A percentile compares a stretch with the other conserved stretches of the same genome.
phyloP scores from a whole-genome alignment of 2,113 vertebrate species.

The Oryzias melastigma region DNA sequence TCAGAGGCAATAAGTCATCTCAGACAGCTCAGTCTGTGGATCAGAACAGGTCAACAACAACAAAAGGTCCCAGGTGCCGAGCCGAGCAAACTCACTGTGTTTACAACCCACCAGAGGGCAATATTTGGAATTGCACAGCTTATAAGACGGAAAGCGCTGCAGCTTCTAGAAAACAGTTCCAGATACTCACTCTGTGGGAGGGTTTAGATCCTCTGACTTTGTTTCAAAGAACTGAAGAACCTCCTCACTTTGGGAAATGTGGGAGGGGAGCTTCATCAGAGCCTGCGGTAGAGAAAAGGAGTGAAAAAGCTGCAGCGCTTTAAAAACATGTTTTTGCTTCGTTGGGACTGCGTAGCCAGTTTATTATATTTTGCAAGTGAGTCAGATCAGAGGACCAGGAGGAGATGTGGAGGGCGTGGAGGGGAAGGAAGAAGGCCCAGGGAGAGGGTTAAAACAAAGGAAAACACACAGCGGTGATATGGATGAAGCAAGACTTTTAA shows the following conservation, averaged over 20 bases:
- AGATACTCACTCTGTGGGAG: slow-evolving; percentile 90
- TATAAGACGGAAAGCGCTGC: background rate
- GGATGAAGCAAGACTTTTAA: background rate
- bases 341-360: slow-evolving; percentile 16
- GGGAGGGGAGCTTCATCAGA: slow-evolving; percentile 86
- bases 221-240: slow-evolving; percentile 93
- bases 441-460: slow-evolving; percentile 42
- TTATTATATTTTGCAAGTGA: slow-evolving; percentile 32
- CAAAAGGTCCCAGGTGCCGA: slow-evolving; percentile 33
- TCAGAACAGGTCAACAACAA: slow-evolving; percentile 23
- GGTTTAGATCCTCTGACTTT: slow-evolving; percentile 89
- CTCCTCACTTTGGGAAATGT: slow-evolving; percentile 92
- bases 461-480: slow-evolving; percentile 30
- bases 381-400: slow-evolving; percentile 26
- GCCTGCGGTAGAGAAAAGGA: slow-evolving; percentile 73
- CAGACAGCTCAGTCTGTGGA: slow-evolving; percentile 26
- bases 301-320: slow-evolving; percentile 13
- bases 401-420: slow-evolving; percentile 43
- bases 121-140: slow-evolving; percentile 15
- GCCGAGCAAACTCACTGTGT: slow-evolving; percentile 17
- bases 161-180: background rate
- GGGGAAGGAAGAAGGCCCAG: slow-evolving; percentile 47
- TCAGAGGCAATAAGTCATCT: slow-evolving; percentile 53
- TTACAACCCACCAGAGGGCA: slow-evolving; percentile 34
- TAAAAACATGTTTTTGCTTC: slow-evolving; percentile 6